Conservation (phyloP, 2,888 invertebrate genomes). For the Drosophila aldrichi region DNA sequence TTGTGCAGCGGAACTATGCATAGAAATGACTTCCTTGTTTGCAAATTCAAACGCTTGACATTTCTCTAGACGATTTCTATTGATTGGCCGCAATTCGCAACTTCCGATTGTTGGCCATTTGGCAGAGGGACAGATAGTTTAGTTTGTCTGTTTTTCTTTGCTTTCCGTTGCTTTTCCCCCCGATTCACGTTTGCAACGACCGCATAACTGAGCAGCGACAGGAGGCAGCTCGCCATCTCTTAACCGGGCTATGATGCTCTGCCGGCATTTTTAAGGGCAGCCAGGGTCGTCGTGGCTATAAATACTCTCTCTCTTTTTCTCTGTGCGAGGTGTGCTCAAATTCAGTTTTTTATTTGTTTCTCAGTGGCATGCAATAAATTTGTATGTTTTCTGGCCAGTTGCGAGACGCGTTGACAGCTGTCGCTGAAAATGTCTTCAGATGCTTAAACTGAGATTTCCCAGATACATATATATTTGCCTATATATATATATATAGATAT, state of each 20-base stretch:
- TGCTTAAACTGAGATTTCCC: constrained; percentile 30
- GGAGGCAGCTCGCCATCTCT: constrained; percentile 33
- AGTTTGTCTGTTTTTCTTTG: constrained; percentile 8
- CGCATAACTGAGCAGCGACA: constrained; percentile 38
- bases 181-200: constrained; percentile 23
- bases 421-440: constrained; percentile 38
- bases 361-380: constrained; percentile 65
- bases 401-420: constrained; percentile 68
- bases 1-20: constrained; percentile 20
- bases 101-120: constrained; percentile 59
- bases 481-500: neutral
- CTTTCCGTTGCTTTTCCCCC: neutral
- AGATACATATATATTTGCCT: neutral
- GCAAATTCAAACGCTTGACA: constrained; percentile 28
- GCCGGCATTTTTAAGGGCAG: constrained; percentile 77
- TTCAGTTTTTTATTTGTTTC: constrained; percentile 13
- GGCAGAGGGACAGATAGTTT: constrained; percentile 22
- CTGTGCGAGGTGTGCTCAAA: constrained; percentile 22
- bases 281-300: constrained; percentile 75
- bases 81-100: constrained; percentile 50
- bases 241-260: constrained; percentile 63
- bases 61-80: constrained; percentile 49
- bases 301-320: constrained; percentile 44
- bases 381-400: constrained; percentile 66
- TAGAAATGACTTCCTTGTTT: constrained; percentile 29